Conservation (phyloP, 2,113 vertebrate genomes). For the Antigone vipio region DNA sequence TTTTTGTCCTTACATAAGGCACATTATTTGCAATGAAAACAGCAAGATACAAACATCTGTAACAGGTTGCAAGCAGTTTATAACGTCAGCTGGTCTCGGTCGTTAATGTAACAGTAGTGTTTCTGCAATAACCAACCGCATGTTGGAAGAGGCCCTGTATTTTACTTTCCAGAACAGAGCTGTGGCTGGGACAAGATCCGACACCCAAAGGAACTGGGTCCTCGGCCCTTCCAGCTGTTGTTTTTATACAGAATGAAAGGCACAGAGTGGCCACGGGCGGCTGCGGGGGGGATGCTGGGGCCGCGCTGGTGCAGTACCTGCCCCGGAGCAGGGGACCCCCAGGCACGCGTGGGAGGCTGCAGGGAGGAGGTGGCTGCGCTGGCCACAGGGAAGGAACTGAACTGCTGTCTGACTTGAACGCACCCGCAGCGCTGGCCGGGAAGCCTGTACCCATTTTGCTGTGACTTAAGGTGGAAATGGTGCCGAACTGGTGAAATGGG, state of each 20-base stretch:
- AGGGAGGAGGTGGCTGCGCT: background rate
- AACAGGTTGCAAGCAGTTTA: background rate
- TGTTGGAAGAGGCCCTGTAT: background rate
- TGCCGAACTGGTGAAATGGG: background rate
- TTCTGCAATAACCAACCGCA: background rate
- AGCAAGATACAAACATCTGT: background rate
- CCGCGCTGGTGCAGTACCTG: background rate
- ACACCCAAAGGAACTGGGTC: background rate
- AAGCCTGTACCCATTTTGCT: background rate
- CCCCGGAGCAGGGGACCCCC: background rate
- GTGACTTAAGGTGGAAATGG: background rate
- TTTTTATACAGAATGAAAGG: background rate
- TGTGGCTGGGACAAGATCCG: background rate
- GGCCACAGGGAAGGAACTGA: background rate
- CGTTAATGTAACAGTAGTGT: background rate
- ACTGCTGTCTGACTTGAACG: background rate
- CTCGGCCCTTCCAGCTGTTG: background rate
- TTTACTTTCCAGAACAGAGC: background rate
- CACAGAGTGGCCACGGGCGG: background rate
- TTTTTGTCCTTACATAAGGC: background rate
- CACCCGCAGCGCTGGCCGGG: rapidly evolving
- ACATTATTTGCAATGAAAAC: background rate
- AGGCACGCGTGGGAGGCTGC: background rate
- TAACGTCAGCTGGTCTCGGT: background rate
- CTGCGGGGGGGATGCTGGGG: background rate